Evolutionary conservation across 2,888 invertebrate species (phyloP).

Genomic region (Panopea generosa): DNA sequence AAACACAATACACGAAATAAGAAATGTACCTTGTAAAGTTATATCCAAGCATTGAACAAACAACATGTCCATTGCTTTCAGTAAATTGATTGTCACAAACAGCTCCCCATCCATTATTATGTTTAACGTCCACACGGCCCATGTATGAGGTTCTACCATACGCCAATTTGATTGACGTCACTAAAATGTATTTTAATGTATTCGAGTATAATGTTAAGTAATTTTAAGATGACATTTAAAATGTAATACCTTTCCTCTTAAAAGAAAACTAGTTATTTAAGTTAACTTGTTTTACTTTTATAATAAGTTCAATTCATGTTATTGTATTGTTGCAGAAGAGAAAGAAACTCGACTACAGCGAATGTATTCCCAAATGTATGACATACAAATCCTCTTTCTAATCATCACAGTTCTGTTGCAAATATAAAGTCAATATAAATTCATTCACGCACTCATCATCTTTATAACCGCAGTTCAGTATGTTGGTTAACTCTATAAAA

Average conservation of each 20-base stretch:
- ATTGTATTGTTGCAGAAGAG: too few species aligned
- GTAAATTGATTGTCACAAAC: not conserved
- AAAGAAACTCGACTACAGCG: too few species aligned
- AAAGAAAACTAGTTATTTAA: not conserved
- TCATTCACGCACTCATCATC: too few species aligned
- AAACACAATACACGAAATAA: too few species aligned
- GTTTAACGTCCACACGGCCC: not conserved
- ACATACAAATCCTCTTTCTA: too few species aligned
- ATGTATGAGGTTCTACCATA: not conserved
- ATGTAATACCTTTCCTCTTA: not conserved
- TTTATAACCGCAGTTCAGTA: too few species aligned
- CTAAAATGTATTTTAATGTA: not conserved
- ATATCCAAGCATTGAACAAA: constrained; percentile 4
- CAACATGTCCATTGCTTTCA: not conserved
- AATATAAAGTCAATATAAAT: too few species aligned
- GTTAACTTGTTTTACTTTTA: too few species aligned
- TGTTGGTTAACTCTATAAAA: too few species aligned
- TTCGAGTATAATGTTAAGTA: not conserved
- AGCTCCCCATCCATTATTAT: not conserved
- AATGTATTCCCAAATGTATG: too few species aligned
- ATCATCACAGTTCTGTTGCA: too few species aligned
- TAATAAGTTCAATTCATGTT: too few species aligned
- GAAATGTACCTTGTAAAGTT: not conserved
- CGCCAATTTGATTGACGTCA: not conserved
- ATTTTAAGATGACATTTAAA: not conserved